Percentiles rank a stretch among this genome's conserved stretches.
Evolutionary conservation across 1,140 invertebrate genomes (phyloP).

Genomic region (Penaeus chinensis): DNA sequence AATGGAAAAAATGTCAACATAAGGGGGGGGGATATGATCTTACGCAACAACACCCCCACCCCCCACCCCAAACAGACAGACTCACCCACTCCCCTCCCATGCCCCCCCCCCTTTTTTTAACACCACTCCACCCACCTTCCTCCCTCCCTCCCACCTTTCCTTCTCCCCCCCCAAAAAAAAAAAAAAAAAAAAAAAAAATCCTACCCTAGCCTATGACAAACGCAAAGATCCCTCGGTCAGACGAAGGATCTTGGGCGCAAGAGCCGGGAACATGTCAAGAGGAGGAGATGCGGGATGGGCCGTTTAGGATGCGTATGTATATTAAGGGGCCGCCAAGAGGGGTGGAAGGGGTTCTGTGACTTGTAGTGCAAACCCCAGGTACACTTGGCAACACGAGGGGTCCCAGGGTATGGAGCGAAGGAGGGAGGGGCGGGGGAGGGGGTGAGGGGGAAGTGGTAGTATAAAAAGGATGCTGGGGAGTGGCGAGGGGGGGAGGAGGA

Average conservation of each 20-base stretch:
- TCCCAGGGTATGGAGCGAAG: background rate
- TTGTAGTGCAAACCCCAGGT: background rate
- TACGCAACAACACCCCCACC: too few species aligned
- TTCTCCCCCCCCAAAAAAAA: background rate
- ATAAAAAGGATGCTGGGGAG: background rate
- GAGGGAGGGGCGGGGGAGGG: background rate
- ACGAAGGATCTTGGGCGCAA: too few species aligned
- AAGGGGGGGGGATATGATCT: background rate
- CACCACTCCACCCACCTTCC: background rate
- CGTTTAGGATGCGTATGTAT: slow-evolving; percentile 33
- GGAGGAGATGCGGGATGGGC: slow-evolving; percentile 30
- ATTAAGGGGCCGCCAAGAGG: slow-evolving; percentile 40
- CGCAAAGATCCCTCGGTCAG: too few species aligned
- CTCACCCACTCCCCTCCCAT: background rate
- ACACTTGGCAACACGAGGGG: background rate
- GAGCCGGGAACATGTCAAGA: background rate
- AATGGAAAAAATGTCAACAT: background rate
- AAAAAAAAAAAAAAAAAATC: too few species aligned
- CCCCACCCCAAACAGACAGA: too few species aligned
- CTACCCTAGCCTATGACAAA: too few species aligned
- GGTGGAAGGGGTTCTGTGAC: slow-evolving; percentile 15
- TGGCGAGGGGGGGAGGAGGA: background rate
- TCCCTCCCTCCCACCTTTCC: background rate
- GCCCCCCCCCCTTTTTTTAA: too few species aligned
- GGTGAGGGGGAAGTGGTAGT: background rate